Conservation (phyloP, 1,140 invertebrate genomes). For the Sinonovacula constricta region DNA sequence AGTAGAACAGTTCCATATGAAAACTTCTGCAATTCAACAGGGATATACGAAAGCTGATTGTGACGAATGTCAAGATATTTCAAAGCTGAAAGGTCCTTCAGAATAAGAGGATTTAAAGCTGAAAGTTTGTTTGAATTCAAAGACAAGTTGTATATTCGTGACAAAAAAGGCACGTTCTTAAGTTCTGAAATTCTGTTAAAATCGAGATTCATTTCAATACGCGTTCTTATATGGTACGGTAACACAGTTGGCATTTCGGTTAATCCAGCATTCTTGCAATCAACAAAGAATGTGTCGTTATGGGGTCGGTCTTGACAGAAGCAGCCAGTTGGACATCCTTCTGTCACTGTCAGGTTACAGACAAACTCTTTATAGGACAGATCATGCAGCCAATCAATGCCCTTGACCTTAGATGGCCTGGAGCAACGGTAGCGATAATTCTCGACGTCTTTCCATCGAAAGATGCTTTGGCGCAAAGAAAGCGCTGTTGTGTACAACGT, state of each 20-base stretch:
- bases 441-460: conserved; percentile 20
- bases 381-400: conserved; percentile 35
- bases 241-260: conserved; percentile 19
- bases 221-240: conserved; percentile 5
- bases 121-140: conserved; percentile 1
- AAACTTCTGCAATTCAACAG: conserved; percentile 25
- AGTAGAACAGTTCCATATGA: background rate
- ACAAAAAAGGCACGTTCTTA: background rate
- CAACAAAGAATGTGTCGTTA: conserved; percentile 28
- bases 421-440: conserved; percentile 26
- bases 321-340: conserved; percentile 19
- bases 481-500: background rate
- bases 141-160: conserved; percentile 19
- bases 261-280: conserved; percentile 23
- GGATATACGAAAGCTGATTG: conserved; percentile 3
- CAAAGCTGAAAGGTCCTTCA: background rate
- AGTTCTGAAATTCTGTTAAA: conserved; percentile 14
- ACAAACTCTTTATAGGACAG: conserved; percentile 9
- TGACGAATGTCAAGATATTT: conserved; percentile 20
- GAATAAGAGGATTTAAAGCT: background rate
- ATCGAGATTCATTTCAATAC: conserved; percentile 29
- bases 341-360: conserved; percentile 15
- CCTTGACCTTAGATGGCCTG: background rate
- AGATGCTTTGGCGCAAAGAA: background rate
- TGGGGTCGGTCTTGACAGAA: conserved; percentile 37